Percentiles rank a stretch among this genome's conserved stretches.
Evolutionary conservation across 2,888 invertebrate genomes (phyloP).

Genomic region (Adelognathus sp.): DNA sequence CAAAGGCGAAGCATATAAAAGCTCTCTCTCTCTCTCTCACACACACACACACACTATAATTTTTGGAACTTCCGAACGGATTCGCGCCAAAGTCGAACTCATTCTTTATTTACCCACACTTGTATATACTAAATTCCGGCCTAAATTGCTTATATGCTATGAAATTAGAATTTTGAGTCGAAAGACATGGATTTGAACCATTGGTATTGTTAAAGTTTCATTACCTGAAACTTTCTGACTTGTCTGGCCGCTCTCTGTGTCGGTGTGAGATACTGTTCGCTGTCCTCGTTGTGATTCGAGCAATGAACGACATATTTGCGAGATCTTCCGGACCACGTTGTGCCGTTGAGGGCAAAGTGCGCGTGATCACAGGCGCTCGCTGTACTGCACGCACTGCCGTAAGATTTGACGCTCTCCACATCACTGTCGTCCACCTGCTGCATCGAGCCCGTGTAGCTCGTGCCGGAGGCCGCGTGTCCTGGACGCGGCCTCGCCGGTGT

Average conservation of each 20-base stretch:
- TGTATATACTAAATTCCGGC: too few relatives aligned
- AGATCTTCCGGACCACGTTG: constrained; percentile 83
- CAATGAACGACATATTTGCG: constrained; percentile 92
- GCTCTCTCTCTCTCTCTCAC: too few relatives aligned
- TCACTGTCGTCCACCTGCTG: constrained; percentile 83
- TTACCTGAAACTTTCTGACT: constrained; percentile 86
- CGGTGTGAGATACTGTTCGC: constrained; percentile 93
- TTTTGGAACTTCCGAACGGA: too few relatives aligned
- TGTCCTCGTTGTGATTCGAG: constrained; percentile 89
- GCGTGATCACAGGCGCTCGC: constrained; percentile 92
- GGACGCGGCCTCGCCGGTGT: constrained; percentile 77
- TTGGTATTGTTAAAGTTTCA: too few relatives aligned
- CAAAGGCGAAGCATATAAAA: too few relatives aligned
- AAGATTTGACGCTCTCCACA: constrained; percentile 89
- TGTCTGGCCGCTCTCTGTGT: constrained; percentile 93
- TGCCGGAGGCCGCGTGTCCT: constrained; percentile 67
- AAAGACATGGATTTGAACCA: too few relatives aligned
- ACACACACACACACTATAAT: too few relatives aligned
- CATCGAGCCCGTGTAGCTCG: constrained; percentile 80
- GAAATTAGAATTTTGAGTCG: too few relatives aligned
- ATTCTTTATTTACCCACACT: too few relatives aligned
- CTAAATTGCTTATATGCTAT: too few relatives aligned
- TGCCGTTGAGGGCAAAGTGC: constrained; percentile 87
- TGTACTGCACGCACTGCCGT: constrained; percentile 88
- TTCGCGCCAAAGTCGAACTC: too few relatives aligned